These are phyloP conservation scores for Agrochola lota DNA, from an alignment of 2,888 invertebrate genomes.

Conservation along the genomic window DNA sequence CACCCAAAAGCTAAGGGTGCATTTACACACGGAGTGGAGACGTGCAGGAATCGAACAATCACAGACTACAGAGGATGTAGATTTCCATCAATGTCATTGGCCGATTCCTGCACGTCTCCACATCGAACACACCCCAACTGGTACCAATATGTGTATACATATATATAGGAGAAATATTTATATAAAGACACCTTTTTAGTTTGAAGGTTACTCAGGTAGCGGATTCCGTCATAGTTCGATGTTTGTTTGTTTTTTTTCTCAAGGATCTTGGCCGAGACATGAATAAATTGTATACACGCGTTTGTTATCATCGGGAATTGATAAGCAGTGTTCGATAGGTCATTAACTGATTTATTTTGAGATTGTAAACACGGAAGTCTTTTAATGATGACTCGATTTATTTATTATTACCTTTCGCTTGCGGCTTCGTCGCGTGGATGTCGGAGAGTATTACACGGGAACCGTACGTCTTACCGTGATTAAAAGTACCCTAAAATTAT, in stretches of 20 bases:
- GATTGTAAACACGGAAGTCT: conserved; percentile 24
- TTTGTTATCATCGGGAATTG: conserved; percentile 5
- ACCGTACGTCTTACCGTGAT: too few relatives aligned
- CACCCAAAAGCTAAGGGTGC: background rate
- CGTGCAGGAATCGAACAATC: background rate
- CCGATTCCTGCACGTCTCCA: background rate
- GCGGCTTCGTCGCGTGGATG: too few relatives aligned
- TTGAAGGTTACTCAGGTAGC: conserved; percentile 44
- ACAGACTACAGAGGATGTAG: background rate
- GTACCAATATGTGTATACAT: too few relatives aligned
- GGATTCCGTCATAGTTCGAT: conserved; percentile 30
- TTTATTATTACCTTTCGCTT: background rate
- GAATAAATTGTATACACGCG: background rate
- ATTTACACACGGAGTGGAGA: background rate
- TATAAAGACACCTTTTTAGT: conserved; percentile 4
- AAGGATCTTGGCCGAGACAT: background rate
- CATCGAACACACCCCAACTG: too few relatives aligned
- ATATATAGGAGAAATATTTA: background rate
- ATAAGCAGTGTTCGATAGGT: conserved; percentile 11
- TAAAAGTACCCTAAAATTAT: too few relatives aligned
- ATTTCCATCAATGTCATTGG: background rate
- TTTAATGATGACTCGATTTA: background rate
- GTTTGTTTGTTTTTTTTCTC: background rate
- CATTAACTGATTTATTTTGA: conserved; percentile 24
- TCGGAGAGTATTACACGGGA: too few relatives aligned